Base-by-base conservation (phyloP, 2,113 vertebrate species). In the Dryoscopus gambensis region DNA sequence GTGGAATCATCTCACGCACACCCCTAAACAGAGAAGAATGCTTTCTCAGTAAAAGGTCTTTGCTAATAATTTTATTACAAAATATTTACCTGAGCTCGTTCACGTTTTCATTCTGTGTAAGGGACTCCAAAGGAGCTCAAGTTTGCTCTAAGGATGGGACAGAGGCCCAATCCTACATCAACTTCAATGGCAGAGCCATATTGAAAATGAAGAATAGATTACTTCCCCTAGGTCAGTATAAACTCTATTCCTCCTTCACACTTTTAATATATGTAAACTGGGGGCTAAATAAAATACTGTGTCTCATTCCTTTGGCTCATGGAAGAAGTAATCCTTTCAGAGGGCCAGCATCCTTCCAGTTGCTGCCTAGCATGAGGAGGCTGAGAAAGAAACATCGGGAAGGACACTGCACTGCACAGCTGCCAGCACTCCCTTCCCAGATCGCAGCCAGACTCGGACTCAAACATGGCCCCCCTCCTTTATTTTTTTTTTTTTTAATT, bases 381-480 rank as follows among this genome's bases (percentile, higher is more conserved):
- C 17, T 15, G 20, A 35, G 40, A 44, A 67, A 35, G 40, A 44
- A 67, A 47, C 17, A 9, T 6, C 13, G 40, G 11, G 24, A 59
- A 90, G 35, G 31, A 82, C 4, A 12, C 0, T 12, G 23, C 5
- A 1, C n/a, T 10, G 1, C 44, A 37, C 18, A 33, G 14, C 18
- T 56, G n/a, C 60, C 9, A 3, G 20, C 1, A 0, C 8, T 63
- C 39, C 25, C 21, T 59, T 53, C 53, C 31, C 62, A 85, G 21
- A 13, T 6, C 3, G 4, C 37, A 64, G 30, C 13, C 6, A 2
- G 31, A 57, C 11, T 20, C 10, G 0, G 23, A 49, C 22, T 28
- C 31, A 25, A 25, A 30, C 3, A 2, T 7, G 2, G 13, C 8
- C n/a, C 5, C 5, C 19, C 33, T 22, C 11, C 12, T 13, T 12